These are phyloP conservation scores for Cecropterus lyciades DNA, from an alignment of 1,140 invertebrate genomes.

Conservation along the genomic window DNA sequence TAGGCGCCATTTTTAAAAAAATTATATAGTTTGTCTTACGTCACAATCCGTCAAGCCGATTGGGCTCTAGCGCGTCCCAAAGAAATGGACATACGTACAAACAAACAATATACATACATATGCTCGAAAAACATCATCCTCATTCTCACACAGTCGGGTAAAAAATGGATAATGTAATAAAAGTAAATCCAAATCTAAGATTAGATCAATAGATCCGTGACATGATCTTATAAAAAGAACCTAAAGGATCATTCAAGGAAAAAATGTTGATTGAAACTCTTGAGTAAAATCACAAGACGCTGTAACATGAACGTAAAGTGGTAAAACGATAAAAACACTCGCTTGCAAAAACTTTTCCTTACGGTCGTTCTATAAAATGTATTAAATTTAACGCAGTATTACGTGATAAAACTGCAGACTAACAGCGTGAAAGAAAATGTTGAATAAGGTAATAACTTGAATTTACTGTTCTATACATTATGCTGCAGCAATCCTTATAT, in stretches of 20 bases:
- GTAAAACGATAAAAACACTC: conserved; percentile 27
- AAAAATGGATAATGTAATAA: too few relatives aligned
- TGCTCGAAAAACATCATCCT: too few relatives aligned
- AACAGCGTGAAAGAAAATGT: conserved; percentile 11
- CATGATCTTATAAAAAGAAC: not conserved
- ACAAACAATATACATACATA: too few relatives aligned
- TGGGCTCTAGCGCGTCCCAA: too few relatives aligned
- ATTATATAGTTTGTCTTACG: too few relatives aligned
- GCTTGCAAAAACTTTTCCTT: conserved; percentile 29
- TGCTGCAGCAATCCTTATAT: too few relatives aligned
- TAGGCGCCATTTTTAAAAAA: too few relatives aligned
- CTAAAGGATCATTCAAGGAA: not conserved
- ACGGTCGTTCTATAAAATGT: conserved; percentile 26
- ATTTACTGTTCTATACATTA: not conserved
- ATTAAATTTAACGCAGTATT: conserved; percentile 33
- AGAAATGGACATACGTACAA: too few relatives aligned
- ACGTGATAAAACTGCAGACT: conserved; percentile 33
- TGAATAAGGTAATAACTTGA: conserved; percentile 24
- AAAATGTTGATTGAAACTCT: conserved; percentile 10
- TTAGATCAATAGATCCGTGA: too few relatives aligned
- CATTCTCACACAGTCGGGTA: too few relatives aligned
- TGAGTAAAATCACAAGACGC: conserved; percentile 13
- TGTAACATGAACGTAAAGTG: conserved; percentile 25
- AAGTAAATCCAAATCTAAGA: too few relatives aligned
- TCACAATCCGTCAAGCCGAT: too few relatives aligned